Base-by-base conservation (phyloP, 1,140 invertebrate species). In the Halictus rubicundus region DNA sequence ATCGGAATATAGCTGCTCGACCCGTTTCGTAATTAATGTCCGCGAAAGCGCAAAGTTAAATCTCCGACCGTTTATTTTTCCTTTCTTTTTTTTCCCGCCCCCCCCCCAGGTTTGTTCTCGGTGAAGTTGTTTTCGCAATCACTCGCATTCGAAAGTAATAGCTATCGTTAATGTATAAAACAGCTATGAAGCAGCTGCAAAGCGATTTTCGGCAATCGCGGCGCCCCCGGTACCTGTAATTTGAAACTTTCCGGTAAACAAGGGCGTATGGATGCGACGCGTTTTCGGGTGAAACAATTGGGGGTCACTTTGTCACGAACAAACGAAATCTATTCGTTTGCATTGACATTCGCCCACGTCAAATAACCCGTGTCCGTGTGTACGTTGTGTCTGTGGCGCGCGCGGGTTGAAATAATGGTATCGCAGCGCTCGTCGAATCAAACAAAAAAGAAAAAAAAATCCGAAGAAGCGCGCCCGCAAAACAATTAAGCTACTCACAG, bases 241-340 rank as follows among this genome's bases (percentile, higher is more conserved):
- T 81, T 59, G 49, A 60, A 85, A 69, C 63, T 68, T 75, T 78
- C 69, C 68, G 7, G 37, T 66, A 78, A 78, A 81, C 70, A 82
- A 76, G 37, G 52, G 52, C 32, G 57, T 52, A 73, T 63, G 54
- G 80, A 77, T 80, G 37, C 71, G 68, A n/a, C 49, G 64, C 79
- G 60, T 46, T 64, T 80, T 68, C 78, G 16, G 39, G 14, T 39
- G 69, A 66, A 83, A 86, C 72, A 78, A 87, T 77, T 59, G 73
- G 64, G 63, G 63, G 64, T 78, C 73, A 85, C 73, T 87, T 85
- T 72, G 77, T 60, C 82, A 74, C 74, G 81, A 82, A 66, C 66
- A 60, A 80, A 82, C 81, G 79, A 78, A 79, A 79, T 72, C 65
- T 80, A 75, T 72, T 85, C 75, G 80, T 81, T 86, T 63, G 75